These are phyloP conservation scores for Lethrus apterus DNA, from an alignment of 1,140 invertebrate genomes.

Conservation along the genomic window DNA sequence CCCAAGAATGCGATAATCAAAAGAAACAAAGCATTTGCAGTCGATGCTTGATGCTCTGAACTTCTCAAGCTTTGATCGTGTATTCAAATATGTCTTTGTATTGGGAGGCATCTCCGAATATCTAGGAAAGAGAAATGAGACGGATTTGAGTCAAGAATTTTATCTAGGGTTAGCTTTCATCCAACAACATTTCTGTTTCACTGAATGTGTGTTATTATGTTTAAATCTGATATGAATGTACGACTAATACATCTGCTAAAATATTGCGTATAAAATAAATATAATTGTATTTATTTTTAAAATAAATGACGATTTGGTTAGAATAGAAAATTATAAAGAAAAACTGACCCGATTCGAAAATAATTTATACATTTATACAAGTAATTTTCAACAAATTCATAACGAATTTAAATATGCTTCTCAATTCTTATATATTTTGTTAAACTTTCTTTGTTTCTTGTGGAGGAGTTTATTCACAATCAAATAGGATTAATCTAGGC, in stretches of 20 bases:
- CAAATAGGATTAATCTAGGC: too few relatives aligned
- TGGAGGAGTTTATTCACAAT: too few relatives aligned
- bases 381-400: too few relatives aligned
- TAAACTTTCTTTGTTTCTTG: too few relatives aligned
- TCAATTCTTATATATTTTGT: too few relatives aligned
- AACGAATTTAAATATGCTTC: too few relatives aligned
- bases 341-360: too few relatives aligned
- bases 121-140: background rate
- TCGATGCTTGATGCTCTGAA: conserved; percentile 22
- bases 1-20: conserved; percentile 30
- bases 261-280: background rate
- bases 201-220: background rate
- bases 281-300: background rate
- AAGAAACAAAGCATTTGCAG: conserved; percentile 30
- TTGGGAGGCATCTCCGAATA: conserved; percentile 18
- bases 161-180: background rate
- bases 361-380: too few relatives aligned
- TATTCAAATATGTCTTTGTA: conserved; percentile 30
- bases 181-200: too few relatives aligned
- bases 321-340: too few relatives aligned
- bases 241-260: background rate
- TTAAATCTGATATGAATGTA: background rate
- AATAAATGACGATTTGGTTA: too few relatives aligned
- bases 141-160: background rate
- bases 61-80: conserved; percentile 24